phyloP scores from a whole-genome alignment of 2,797 vertebrate genomes.

The Pogoniulus pusillus region DNA sequence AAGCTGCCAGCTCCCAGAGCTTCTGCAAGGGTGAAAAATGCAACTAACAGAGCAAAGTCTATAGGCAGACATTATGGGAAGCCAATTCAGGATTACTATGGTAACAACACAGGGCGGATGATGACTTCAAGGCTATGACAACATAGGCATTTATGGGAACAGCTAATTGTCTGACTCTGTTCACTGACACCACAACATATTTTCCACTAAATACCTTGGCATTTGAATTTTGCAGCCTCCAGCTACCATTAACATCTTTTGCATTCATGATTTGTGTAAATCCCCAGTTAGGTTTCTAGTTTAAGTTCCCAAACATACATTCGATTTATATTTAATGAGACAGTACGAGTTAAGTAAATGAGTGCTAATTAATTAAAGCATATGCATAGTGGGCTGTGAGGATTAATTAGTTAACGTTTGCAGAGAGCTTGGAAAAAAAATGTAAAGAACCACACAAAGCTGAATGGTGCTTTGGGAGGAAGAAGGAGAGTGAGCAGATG shows the following conservation, averaged over 20 bases:
- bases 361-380: constrained; percentile 61
- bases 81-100: constrained; percentile 53
- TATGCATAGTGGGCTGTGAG: constrained; percentile 26
- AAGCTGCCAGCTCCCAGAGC: constrained; percentile 29
- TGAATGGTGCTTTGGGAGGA: not conserved
- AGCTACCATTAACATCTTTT: constrained; percentile 50
- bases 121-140: constrained; percentile 37
- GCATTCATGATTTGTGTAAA: constrained; percentile 52
- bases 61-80: constrained; percentile 4
- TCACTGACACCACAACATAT: constrained; percentile 17
- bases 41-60: not conserved
- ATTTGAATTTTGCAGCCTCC: constrained; percentile 37
- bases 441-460: not conserved
- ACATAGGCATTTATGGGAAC: constrained; percentile 48
- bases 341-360: constrained; percentile 54
- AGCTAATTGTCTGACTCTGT: constrained; percentile 53
- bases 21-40: constrained; percentile 10
- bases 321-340: constrained; percentile 72
- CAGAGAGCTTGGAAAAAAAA: constrained; percentile 44
- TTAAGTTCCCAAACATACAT: constrained; percentile 63
- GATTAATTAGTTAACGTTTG: constrained; percentile 41
- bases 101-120: constrained; percentile 25
- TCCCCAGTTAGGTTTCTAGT: constrained; percentile 46
- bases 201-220: constrained; percentile 54
- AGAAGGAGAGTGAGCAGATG: not conserved